These are phyloP conservation scores for Grantiella picta DNA, from an alignment of 2,113 vertebrate species.

Conservation along the genomic window DNA sequence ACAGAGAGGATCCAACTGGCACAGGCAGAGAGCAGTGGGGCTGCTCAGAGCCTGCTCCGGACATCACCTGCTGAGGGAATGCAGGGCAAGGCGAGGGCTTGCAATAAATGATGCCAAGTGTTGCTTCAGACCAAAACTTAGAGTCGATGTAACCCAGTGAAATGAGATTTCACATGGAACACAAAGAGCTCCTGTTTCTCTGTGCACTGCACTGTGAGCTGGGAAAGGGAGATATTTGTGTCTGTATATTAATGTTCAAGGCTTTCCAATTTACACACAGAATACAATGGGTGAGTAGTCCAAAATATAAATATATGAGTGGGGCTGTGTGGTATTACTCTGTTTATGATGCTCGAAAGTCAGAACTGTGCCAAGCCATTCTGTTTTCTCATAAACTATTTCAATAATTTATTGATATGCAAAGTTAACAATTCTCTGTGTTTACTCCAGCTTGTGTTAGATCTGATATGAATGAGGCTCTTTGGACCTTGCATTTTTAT, in stretches of 20 bases:
- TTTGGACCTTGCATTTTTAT: conserved; percentile 29
- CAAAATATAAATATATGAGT: background rate
- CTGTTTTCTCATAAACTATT: background rate
- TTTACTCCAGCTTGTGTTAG: background rate
- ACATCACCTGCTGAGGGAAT: background rate
- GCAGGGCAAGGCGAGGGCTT: background rate
- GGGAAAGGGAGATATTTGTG: background rate
- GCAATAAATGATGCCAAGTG: background rate
- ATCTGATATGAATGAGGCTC: conserved; percentile 6
- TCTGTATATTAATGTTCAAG: background rate
- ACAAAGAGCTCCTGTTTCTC: background rate
- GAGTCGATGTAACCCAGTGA: background rate
- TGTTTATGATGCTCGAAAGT: background rate
- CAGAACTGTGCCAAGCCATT: background rate
- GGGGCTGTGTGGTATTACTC: background rate
- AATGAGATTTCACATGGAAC: background rate
- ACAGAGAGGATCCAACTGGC: background rate
- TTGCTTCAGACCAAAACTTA: background rate
- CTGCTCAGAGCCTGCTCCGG: background rate
- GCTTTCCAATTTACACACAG: background rate
- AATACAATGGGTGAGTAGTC: background rate
- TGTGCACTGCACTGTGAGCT: background rate
- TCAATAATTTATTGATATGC: conserved; percentile 32
- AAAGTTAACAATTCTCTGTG: conserved; percentile 4
- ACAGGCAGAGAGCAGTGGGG: background rate